Conservation (phyloP, 2,113 vertebrate genomes). For the Dicentrarchus labrax region DNA sequence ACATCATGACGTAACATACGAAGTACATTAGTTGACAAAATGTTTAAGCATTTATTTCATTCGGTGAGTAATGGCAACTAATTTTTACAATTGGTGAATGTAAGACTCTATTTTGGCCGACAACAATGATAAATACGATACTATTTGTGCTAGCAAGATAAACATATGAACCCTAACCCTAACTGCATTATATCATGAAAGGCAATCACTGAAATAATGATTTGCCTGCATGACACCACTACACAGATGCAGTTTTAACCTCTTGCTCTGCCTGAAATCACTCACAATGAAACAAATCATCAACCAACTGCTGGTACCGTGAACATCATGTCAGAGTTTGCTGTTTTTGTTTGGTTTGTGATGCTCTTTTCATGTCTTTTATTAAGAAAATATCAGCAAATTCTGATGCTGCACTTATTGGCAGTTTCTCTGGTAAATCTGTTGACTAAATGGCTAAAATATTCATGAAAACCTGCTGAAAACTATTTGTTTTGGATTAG, state of each 20-base stretch:
- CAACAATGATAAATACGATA: too few relatives aligned
- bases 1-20: too few relatives aligned
- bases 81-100: neutral
- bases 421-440: constrained; percentile 22
- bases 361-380: constrained; percentile 5
- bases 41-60: too few relatives aligned
- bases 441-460: constrained; percentile 40
- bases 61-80: too few relatives aligned
- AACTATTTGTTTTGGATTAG: constrained; percentile 16
- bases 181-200: neutral
- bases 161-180: neutral
- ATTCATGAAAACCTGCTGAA: constrained; percentile 62
- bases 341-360: constrained; percentile 14
- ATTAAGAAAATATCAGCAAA: constrained; percentile 16
- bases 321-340: neutral
- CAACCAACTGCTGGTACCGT: constrained; percentile 35
- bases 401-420: constrained; percentile 1
- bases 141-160: neutral
- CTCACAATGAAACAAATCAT: constrained; percentile 39
- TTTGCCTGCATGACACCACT: constrained; percentile 12
- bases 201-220: neutral
- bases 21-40: too few relatives aligned
- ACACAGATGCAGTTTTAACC: constrained; percentile 15
- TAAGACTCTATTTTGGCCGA: too few relatives aligned
- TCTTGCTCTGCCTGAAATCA: constrained; percentile 23